phyloP scores from a whole-genome alignment of 2,888 invertebrate genomes.

The Auanema sp. region DNA sequence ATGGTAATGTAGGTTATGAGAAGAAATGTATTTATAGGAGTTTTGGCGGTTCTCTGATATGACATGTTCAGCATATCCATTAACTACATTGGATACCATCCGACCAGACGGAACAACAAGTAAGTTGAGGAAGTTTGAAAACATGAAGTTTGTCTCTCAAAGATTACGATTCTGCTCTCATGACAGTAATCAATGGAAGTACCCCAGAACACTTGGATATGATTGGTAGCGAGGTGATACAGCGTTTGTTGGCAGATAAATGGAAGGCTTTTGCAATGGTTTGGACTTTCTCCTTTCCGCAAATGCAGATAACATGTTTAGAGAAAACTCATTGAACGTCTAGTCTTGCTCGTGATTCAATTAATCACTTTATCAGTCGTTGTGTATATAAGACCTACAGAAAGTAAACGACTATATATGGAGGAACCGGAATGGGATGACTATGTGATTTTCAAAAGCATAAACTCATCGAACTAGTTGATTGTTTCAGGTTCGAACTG shows the following conservation, averaged over 20 bases:
- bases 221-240: constrained; percentile 97
- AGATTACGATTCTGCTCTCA: constrained; percentile 98
- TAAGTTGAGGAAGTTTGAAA: constrained; percentile 75
- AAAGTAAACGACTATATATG: constrained; percentile 69
- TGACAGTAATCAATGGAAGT: constrained; percentile 93
- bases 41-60: constrained; percentile 99
- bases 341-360: constrained; percentile 84
- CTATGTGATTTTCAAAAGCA: constrained; percentile 53
- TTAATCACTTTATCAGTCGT: constrained; percentile 84
- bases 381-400: constrained; percentile 84
- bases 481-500: constrained; percentile 72
- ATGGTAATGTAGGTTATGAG: not conserved
- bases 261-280: constrained; percentile 98
- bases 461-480: not conserved
- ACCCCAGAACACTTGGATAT: constrained; percentile 97
- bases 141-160: constrained; percentile 20
- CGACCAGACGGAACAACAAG: constrained; percentile 91
- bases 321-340: constrained; percentile 88
- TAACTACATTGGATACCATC: constrained; percentile 92
- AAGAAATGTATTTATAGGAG: constrained; percentile 72
- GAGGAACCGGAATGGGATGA: constrained; percentile 50
- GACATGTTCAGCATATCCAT: constrained; percentile 93
- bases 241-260: constrained; percentile 92
- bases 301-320: constrained; percentile 66
- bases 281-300: constrained; percentile 42